Conservation (phyloP, 2,113 vertebrate species). For the Malurus cyaneus region DNA sequence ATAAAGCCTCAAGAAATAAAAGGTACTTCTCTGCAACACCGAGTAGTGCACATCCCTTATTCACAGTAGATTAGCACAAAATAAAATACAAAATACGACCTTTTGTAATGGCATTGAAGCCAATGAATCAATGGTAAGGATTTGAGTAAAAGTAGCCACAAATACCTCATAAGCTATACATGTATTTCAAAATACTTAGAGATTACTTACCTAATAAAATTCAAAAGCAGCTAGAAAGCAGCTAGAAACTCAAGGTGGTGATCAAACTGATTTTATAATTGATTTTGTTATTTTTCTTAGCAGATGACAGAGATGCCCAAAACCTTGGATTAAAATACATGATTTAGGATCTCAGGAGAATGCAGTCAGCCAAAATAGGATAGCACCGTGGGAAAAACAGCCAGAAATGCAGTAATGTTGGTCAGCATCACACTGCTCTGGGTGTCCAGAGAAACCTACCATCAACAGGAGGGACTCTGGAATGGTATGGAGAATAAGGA, state of each 20-base stretch:
- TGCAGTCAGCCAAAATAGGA: not conserved
- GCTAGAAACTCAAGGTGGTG: not conserved
- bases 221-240: slow-evolving; percentile 20
- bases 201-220: slow-evolving; percentile 31
- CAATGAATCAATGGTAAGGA: not conserved
- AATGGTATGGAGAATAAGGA: not conserved
- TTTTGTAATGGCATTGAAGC: not conserved
- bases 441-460: not conserved
- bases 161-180: slow-evolving; percentile 28
- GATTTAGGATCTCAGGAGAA: not conserved
- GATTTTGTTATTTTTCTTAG: not conserved
- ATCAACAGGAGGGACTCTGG: not conserved
- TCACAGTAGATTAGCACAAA: not conserved
- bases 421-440: not conserved
- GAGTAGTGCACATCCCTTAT: not conserved
- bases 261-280: slow-evolving; percentile 26
- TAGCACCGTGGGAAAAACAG: not conserved
- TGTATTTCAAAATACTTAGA: slow-evolving; percentile 3
- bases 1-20: slow-evolving; percentile 23
- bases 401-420: not conserved
- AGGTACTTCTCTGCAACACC: not conserved
- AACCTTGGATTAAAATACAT: not conserved
- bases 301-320: not conserved
- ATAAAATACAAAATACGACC: slow-evolving; percentile 2
- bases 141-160: slow-evolving; percentile 7